Conservation (phyloP, 2,797 vertebrate genomes). For the Amphiprion clarkii region DNA sequence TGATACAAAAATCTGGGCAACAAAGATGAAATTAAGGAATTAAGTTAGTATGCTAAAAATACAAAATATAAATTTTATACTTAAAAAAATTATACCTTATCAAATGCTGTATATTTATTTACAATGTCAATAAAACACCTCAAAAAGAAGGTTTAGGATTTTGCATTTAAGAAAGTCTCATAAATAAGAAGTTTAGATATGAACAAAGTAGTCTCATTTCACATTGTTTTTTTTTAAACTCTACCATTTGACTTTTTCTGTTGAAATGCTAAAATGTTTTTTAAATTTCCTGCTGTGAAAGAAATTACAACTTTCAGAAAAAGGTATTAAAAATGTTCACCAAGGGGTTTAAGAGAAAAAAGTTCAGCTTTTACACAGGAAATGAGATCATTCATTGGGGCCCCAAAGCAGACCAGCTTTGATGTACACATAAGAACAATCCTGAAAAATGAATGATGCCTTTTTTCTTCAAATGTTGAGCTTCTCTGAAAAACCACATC, state of each 20-base stretch:
- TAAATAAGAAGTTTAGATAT: constrained; percentile 83
- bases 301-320: constrained; percentile 18
- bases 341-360: constrained; percentile 53
- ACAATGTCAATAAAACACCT: constrained; percentile 78
- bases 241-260: constrained; percentile 60
- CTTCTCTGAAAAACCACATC: not conserved
- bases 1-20: constrained; percentile 74
- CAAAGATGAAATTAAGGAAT: constrained; percentile 74
- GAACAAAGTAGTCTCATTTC: constrained; percentile 83
- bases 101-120: constrained; percentile 80
- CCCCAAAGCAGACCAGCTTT: constrained; percentile 47
- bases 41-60: constrained; percentile 87
- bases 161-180: constrained; percentile 70
- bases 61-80: constrained; percentile 86
- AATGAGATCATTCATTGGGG: constrained; percentile 27
- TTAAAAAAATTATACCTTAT: constrained; percentile 83
- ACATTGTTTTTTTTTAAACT: constrained; percentile 71
- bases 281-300: constrained; percentile 42
- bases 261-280: constrained; percentile 32
- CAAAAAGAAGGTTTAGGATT: constrained; percentile 72
- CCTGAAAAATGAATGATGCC: not conserved
- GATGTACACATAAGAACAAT: not conserved
- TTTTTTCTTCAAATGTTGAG: not conserved
- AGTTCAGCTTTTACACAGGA: constrained; percentile 18
- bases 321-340: constrained; percentile 24